These are phyloP conservation scores for Aquatica leii DNA, from an alignment of 2,888 invertebrate genomes.

Conservation along the genomic window DNA sequence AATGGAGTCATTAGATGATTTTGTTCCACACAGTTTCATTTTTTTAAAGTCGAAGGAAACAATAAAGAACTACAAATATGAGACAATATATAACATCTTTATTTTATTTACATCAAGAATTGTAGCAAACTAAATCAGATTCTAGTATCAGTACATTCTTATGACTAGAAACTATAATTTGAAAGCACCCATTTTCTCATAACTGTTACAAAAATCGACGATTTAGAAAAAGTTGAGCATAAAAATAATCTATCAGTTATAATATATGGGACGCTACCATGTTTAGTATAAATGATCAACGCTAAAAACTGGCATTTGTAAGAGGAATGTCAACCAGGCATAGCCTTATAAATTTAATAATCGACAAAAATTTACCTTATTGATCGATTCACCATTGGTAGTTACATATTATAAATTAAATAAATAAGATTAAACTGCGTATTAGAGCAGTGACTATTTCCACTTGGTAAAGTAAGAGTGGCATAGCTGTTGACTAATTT, in stretches of 20 bases:
- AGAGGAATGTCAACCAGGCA: slow-evolving; percentile 36
- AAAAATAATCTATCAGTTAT: slow-evolving; percentile 8
- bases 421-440: slow-evolving; percentile 36
- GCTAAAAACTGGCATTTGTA: slow-evolving; percentile 42
- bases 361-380: no score
- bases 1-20: no score
- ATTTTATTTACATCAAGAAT: slow-evolving; percentile 54
- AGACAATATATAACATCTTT: slow-evolving; percentile 45
- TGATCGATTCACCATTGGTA: no score
- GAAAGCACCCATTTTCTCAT: slow-evolving; percentile 2
- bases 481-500: slow-evolving; percentile 27
- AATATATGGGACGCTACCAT: slow-evolving; percentile 9
- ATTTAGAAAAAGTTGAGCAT: slow-evolving; percentile 7
- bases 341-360: slow-evolving; percentile 31
- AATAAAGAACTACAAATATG: no score
- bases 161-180: slow-evolving; percentile 58
- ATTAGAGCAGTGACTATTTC: slow-evolving; percentile 33
- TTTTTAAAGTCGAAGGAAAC: no score
- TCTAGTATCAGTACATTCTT: slow-evolving; percentile 58
- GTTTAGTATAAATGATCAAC: slow-evolving; percentile 38
- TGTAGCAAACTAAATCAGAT: slow-evolving; percentile 49
- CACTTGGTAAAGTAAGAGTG: slow-evolving; percentile 18
- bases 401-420: slow-evolving; percentile 31
- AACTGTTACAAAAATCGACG: not conserved
- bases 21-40: no score